Conservation (phyloP, 2,888 invertebrate genomes). For the Callyntrura guangdongensis region DNA sequence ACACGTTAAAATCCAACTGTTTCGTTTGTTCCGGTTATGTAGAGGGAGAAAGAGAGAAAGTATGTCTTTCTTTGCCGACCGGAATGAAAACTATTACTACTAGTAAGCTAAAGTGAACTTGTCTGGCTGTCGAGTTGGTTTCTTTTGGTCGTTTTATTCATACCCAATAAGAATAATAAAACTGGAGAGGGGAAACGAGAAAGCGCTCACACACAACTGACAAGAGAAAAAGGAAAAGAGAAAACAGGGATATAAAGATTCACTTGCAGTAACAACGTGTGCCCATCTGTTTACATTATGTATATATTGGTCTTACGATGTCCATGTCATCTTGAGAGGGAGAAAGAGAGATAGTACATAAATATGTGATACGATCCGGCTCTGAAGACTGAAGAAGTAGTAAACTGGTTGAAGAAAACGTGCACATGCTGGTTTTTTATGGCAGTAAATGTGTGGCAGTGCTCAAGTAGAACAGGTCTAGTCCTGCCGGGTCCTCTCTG, state of each 20-base stretch:
- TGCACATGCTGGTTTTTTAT: slow-evolving; percentile 52
- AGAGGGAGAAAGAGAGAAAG: neutral
- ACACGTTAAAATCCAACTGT: neutral
- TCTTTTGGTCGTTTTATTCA: slow-evolving; percentile 61
- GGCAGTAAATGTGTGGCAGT: slow-evolving; percentile 4
- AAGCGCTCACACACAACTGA: neutral
- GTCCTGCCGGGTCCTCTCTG: neutral
- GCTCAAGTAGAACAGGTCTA: neutral
- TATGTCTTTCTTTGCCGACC: neutral
- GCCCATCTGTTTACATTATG: slow-evolving; percentile 59
- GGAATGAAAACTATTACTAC: slow-evolving; percentile 34
- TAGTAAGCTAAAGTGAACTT: slow-evolving; percentile 43
- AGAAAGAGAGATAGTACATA: slow-evolving; percentile 22
- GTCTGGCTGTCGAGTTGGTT: slow-evolving; percentile 57
- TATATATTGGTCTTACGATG: slow-evolving; percentile 63
- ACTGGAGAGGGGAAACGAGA: slow-evolving; percentile 26
- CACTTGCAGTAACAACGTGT: neutral
- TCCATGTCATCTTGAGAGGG: slow-evolving; percentile 45
- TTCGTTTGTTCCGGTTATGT: slow-evolving; percentile 2
- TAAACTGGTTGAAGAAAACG: slow-evolving; percentile 33
- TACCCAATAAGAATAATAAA: slow-evolving; percentile 65
- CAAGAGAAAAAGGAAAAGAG: slow-evolving; percentile 11
- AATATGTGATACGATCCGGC: neutral
- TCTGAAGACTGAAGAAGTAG: neutral
- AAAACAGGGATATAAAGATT: slow-evolving; percentile 21